Evolutionary conservation across 2,888 invertebrate genomes (phyloP).

Genomic region (Drosophila rubida): DNA sequence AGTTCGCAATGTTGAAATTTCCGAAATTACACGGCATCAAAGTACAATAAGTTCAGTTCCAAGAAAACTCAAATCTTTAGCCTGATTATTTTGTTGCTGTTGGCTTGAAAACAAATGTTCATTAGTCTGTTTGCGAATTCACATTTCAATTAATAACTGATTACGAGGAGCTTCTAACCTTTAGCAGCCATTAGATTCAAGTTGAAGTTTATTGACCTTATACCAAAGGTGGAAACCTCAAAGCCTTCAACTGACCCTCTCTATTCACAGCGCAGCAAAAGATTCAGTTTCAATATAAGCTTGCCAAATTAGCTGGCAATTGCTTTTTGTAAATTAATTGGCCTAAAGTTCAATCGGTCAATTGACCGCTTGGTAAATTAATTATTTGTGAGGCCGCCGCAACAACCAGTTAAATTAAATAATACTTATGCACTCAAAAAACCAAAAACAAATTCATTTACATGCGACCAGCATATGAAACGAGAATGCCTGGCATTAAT

Average conservation of each 20-base stretch:
- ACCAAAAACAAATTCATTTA: conserved; percentile 50
- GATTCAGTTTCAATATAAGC: conserved; percentile 37
- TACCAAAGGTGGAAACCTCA: conserved; percentile 54
- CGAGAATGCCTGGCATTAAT: conserved; percentile 28
- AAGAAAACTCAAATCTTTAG: conserved; percentile 44
- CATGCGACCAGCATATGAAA: conserved; percentile 35
- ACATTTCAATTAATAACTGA: conserved; percentile 64
- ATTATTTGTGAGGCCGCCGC: conserved; percentile 45
- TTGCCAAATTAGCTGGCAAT: conserved; percentile 38
- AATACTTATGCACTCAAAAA: conserved; percentile 25
- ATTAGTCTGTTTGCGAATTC: conserved; percentile 16
- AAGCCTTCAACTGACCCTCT: conserved; percentile 50
- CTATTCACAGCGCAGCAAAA: conserved; percentile 29
- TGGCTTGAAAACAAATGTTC: background rate
- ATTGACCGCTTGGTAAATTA: conserved; percentile 33
- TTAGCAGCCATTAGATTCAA: conserved; percentile 48
- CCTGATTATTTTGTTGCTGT: conserved; percentile 37
- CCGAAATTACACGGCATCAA: too few species aligned
- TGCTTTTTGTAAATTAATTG: conserved; percentile 42
- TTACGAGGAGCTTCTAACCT: conserved; percentile 48
- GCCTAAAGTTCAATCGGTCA: conserved; percentile 59
- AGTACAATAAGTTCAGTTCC: conserved; percentile 19
- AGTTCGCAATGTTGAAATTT: too few species aligned
- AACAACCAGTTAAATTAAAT: conserved; percentile 3
- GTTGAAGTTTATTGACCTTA: conserved; percentile 77